Conservation (phyloP, 2,888 invertebrate species). For the Leucophenga montana region DNA sequence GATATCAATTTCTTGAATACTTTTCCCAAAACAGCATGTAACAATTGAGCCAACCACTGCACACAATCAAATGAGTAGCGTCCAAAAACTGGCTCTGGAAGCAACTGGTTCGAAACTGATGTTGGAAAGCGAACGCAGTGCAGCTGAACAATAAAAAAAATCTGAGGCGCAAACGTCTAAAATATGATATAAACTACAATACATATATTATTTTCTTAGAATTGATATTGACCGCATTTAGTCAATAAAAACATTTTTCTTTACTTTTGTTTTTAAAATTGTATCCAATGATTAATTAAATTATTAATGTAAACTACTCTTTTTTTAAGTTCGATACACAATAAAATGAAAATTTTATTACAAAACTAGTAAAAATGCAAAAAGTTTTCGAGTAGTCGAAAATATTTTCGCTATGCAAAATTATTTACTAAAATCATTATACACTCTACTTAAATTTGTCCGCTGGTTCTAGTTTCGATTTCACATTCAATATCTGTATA, state of each 20-base stretch:
- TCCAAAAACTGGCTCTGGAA: not conserved
- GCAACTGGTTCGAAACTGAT: conserved; percentile 33
- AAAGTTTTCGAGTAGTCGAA: conserved; percentile 42
- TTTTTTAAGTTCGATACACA: conserved; percentile 61
- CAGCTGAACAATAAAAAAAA: conserved; percentile 45
- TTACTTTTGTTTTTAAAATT: conserved; percentile 40
- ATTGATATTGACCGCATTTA: conserved; percentile 35
- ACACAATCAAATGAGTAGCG: not conserved
- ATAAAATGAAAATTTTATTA: conserved; percentile 63
- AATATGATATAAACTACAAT: conserved; percentile 6
- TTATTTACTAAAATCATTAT: conserved; percentile 56
- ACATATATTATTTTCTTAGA: conserved; percentile 32
- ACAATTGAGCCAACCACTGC: not conserved
- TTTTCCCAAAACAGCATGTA: not conserved
- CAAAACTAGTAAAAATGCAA: conserved; percentile 68
- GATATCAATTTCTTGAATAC: not conserved
- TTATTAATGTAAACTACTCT: conserved; percentile 58
- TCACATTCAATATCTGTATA: too few species aligned
- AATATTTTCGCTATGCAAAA: conserved; percentile 49
- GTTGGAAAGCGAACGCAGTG: conserved; percentile 51
- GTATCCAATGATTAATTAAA: conserved; percentile 32
- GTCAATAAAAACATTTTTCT: conserved; percentile 48
- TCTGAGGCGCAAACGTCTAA: not conserved
- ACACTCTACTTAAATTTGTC: not conserved
- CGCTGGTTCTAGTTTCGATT: not conserved